Evolutionary conservation across 2,888 invertebrate species (phyloP), one percentile per base, ranked within the genome.

Genomic region (Protophormia terraenovae): DNA sequence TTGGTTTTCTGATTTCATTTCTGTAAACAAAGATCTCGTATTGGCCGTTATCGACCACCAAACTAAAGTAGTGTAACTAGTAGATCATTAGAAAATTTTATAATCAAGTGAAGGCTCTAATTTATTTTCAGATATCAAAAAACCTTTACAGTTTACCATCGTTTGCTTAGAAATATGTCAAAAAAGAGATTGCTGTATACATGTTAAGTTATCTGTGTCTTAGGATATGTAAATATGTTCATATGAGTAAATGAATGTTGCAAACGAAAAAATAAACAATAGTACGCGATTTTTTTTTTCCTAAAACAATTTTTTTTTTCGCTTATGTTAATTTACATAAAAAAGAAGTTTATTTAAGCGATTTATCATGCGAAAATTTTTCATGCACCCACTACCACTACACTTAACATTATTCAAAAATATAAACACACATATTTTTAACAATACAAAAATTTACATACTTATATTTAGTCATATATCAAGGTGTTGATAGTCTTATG

Each of bases 281-380:
- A 55, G 50, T 69, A 64, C 45, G 64, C 69, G 76, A 62, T 62
- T 58, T 60, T 79, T 67, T 47, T 19, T 62, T 32, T 32, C 35
- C 22, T 38, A 22, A 69, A 38, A 19, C 27, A 64, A 5, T 64
- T 62, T 22, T 50, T 69, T 50, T 55, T 12, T 73, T 32, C 73
- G 58, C 41, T 76, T 55, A 76, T 88, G 60, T 69, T 53, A 75
- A 85, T 85, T 90, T 90, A 89, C 89, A 90, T 90, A 90, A 90
- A 90, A 90, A 91, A 90, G 88, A 85, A 88, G 62, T 86, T 90
- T 89, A 89, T 78, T 73, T 81, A 82, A 77, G 82, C 82, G 88
- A 91, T 90, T 90, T 91, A 90, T 91, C 89, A 91, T 89, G 90
- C 88, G 89, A 90, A 88, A 89, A 90, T 87, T 55, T 67, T 73